phyloP scores from a whole-genome alignment of 2,113 vertebrate species.

The Macquaria ambigua region DNA sequence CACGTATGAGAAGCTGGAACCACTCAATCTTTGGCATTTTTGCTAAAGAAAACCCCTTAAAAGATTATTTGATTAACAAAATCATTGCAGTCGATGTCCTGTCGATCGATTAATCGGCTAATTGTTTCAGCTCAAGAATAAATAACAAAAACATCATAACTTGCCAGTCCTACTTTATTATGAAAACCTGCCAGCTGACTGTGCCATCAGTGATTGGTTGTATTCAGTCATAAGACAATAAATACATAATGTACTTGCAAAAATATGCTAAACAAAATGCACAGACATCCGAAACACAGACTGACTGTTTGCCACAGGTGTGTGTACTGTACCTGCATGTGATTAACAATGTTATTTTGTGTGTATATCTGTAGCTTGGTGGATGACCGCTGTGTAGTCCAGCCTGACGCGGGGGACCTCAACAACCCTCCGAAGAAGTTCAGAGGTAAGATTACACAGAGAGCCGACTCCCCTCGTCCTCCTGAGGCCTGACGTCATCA shows the following conservation, averaged over 20 bases:
- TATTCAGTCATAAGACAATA: background rate
- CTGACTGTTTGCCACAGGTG: background rate
- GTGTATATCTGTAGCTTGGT: constrained; percentile 88
- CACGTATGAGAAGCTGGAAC: background rate
- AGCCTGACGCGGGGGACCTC: constrained; percentile 96
- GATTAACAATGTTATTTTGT: constrained; percentile 9
- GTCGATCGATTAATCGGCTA: background rate
- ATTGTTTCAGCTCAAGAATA: background rate
- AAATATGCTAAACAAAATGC: background rate
- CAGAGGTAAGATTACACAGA: constrained; percentile 87
- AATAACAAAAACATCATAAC: background rate
- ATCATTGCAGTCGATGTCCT: background rate
- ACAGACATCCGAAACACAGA: background rate
- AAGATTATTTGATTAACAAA: background rate
- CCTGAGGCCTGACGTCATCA: constrained; percentile 44
- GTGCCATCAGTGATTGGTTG: background rate
- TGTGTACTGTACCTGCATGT: background rate
- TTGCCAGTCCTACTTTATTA: background rate
- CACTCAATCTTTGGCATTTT: background rate
- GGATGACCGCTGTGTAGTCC: constrained; percentile 98
- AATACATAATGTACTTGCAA: background rate
- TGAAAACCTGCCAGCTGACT: background rate
- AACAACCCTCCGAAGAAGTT: constrained; percentile 99
- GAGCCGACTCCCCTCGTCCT: background rate
- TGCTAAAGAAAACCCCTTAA: background rate